phyloP scores from a whole-genome alignment of 2,113 vertebrate species.

The Pardalotus punctatus region DNA sequence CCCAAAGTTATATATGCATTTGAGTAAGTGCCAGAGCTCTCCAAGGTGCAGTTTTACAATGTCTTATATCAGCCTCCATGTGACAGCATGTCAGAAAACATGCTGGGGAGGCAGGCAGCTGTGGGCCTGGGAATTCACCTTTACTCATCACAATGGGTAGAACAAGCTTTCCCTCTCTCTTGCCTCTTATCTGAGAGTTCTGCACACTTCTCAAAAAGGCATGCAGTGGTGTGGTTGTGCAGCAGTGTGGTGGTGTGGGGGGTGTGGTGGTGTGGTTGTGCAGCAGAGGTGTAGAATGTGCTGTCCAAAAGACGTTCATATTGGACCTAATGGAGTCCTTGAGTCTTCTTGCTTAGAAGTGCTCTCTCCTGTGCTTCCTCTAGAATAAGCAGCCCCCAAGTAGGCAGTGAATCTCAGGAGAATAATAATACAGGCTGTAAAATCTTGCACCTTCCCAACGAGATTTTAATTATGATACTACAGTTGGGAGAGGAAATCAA shows the following conservation, averaged over 20 bases:
- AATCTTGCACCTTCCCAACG: background rate
- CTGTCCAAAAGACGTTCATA: background rate
- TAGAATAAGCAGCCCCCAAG: background rate
- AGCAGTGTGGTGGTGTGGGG: rapidly evolving
- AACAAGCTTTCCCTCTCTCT: background rate
- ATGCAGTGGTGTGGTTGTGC: rapidly evolving
- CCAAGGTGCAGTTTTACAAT: background rate
- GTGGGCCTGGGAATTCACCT: background rate
- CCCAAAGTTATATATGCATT: background rate
- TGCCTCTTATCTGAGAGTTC: background rate
- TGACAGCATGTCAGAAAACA: background rate
- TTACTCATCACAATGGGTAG: background rate
- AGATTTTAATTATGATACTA: background rate
- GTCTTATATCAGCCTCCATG: background rate
- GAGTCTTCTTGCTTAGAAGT: background rate
- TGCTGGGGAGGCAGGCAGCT: background rate
- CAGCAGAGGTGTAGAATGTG: rapidly evolving
- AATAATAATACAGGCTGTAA: background rate
- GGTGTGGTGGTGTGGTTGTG: background rate
- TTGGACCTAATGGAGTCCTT: background rate
- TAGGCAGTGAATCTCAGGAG: background rate
- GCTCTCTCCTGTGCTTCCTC: background rate
- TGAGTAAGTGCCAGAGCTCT: constrained; percentile 1
- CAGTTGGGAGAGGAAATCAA: background rate
- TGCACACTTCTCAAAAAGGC: background rate